Conservation (phyloP, 2,888 invertebrate genomes). For the Tachina grossa region DNA sequence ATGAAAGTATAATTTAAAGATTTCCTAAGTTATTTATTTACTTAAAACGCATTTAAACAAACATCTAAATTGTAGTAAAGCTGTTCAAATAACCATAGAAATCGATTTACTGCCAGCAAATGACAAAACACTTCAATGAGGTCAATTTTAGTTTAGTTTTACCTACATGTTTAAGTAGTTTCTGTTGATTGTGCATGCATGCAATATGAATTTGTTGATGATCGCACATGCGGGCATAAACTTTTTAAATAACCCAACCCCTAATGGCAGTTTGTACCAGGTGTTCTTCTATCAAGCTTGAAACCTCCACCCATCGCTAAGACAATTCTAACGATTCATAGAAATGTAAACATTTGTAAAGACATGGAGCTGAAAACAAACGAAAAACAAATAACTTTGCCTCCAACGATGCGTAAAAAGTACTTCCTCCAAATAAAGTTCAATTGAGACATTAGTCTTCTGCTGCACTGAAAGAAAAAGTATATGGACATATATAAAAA, state of each 20-base stretch:
- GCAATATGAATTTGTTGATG: neutral
- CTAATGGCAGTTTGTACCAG: neutral
- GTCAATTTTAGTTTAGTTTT: slow-evolving; percentile 1
- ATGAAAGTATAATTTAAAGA: too few species aligned
- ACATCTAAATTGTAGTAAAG: neutral
- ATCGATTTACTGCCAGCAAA: slow-evolving; percentile 38
- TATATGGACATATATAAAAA: too few species aligned
- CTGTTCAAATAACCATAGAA: slow-evolving; percentile 38
- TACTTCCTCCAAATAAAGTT: slow-evolving; percentile 24
- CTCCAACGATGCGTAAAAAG: slow-evolving; percentile 36
- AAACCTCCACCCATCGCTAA: neutral
- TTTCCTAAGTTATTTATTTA: too few species aligned
- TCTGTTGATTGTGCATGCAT: slow-evolving; percentile 3
- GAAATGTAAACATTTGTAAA: slow-evolving; percentile 9
- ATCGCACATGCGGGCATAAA: neutral
- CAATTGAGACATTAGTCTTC: neutral
- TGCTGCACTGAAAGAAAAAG: neutral
- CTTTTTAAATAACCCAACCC: neutral
- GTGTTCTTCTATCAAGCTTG: neutral
- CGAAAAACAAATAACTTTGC: neutral
- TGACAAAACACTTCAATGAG: slow-evolving; percentile 35
- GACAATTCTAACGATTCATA: slow-evolving; percentile 15
- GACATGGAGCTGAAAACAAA: neutral
- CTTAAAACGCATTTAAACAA: too few species aligned
- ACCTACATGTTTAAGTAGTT: neutral